A percentile compares a stretch with the other conserved stretches of the same genome.
These are phyloP conservation scores for Ictalurus furcatus DNA, from an alignment of 2,113 vertebrate species.

Conservation along the genomic window DNA sequence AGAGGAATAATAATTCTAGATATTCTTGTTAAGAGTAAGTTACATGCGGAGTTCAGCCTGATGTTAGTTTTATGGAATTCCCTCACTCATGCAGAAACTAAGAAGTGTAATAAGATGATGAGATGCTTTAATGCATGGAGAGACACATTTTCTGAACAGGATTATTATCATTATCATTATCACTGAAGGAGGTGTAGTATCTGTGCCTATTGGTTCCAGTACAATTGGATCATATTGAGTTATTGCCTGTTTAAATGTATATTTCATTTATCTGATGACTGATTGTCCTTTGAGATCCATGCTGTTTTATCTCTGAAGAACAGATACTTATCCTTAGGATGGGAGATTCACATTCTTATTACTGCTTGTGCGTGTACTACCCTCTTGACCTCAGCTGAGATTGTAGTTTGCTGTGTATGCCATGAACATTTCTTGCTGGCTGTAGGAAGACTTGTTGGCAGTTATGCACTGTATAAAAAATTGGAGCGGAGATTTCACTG, in stretches of 20 bases:
- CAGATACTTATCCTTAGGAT: not conserved
- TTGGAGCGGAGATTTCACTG: not conserved
- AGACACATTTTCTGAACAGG: slow-evolving; percentile 5
- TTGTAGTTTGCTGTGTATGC: not conserved
- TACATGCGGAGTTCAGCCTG: not conserved
- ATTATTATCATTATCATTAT: slow-evolving; percentile 29
- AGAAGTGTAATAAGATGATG: slow-evolving; percentile 12
- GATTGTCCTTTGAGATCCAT: not conserved
- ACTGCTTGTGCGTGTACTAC: not conserved
- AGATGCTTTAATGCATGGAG: slow-evolving; percentile 6
- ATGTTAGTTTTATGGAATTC: slow-evolving; percentile 10
- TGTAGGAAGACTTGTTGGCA: not conserved
- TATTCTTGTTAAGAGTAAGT: slow-evolving; percentile 17
- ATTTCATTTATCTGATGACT: not conserved
- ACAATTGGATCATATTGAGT: not conserved
- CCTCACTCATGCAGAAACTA: slow-evolving; percentile 11
- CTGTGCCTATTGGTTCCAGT: not conserved
- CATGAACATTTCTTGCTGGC: not conserved
- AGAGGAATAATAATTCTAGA: not conserved
- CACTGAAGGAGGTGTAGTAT: not conserved
- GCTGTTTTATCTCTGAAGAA: not conserved
- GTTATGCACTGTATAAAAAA: not conserved
- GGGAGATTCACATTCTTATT: not conserved
- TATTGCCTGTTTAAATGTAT: not conserved
- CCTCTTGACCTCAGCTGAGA: not conserved